phyloP scores from a whole-genome alignment of 2,888 invertebrate genomes.

The Rhagium mordax region DNA sequence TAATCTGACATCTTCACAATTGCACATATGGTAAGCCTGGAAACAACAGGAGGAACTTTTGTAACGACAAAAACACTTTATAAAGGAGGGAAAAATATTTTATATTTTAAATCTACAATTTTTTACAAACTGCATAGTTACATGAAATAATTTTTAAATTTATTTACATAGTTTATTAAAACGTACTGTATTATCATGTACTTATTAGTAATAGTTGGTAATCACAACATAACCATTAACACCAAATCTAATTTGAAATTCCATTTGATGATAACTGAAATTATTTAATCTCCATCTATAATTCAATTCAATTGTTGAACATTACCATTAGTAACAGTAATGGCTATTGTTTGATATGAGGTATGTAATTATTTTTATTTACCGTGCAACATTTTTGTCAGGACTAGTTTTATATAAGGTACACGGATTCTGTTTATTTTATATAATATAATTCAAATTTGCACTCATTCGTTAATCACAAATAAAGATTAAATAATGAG shows the following conservation, averaged over 20 bases:
- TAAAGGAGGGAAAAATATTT: too few relatives aligned
- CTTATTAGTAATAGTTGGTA: too few relatives aligned
- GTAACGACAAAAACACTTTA: too few relatives aligned
- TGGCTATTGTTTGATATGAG: neutral
- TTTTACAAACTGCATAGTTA: too few relatives aligned
- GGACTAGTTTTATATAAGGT: neutral
- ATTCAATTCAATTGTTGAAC: neutral
- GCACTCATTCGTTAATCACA: neutral
- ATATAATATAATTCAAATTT: neutral
- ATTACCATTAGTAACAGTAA: neutral
- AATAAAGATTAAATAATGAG: neutral
- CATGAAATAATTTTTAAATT: too few relatives aligned
- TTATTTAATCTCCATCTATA: neutral
- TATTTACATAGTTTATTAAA: too few relatives aligned
- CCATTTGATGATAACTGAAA: neutral
- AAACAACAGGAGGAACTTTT: slow-evolving; percentile 50
- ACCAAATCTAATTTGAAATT: neutral
- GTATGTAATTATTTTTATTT: neutral
- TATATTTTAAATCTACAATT: too few relatives aligned
- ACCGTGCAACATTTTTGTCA: neutral
- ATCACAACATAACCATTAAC: too few relatives aligned
- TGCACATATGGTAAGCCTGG: slow-evolving; percentile 87
- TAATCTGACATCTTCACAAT: slow-evolving; percentile 86
- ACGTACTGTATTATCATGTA: too few relatives aligned
- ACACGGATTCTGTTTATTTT: neutral